These are phyloP conservation scores for Hydrochoerus hydrochaeris DNA, from an alignment of 2,113 vertebrate species.

Conservation along the genomic window DNA sequence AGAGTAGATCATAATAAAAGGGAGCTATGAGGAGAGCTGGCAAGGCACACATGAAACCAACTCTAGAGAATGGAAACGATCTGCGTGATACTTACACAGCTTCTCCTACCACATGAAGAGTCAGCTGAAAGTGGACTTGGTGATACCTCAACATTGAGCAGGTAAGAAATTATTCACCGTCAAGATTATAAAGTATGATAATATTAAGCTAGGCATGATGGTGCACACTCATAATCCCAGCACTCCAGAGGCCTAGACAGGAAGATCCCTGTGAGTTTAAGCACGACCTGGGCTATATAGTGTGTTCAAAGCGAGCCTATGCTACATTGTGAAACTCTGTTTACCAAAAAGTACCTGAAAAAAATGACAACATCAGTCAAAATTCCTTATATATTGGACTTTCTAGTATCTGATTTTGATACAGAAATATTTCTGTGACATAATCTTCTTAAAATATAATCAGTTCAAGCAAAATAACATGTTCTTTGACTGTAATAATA, in stretches of 20 bases:
- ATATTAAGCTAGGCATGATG: neutral
- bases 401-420: neutral
- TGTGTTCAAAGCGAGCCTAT: neutral
- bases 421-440: neutral
- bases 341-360: too few relatives aligned
- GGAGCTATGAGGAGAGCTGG: too few relatives aligned
- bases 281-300: neutral
- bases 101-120: neutral
- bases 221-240: neutral
- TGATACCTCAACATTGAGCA: neutral
- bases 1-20: too few relatives aligned
- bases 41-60: rapidly evolving
- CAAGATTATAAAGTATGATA: too few relatives aligned
- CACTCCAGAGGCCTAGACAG: neutral
- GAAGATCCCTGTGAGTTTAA: neutral
- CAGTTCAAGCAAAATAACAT: neutral
- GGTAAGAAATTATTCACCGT: neutral
- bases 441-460: neutral
- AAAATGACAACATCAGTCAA: neutral
- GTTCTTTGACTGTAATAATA: rapidly evolving
- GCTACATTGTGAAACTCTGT: too few relatives aligned
- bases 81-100: neutral
- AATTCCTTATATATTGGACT: neutral
- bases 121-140: neutral
- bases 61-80: neutral